Conservation (phyloP, 2,113 vertebrate genomes). For the Thunnus maccoyii region DNA sequence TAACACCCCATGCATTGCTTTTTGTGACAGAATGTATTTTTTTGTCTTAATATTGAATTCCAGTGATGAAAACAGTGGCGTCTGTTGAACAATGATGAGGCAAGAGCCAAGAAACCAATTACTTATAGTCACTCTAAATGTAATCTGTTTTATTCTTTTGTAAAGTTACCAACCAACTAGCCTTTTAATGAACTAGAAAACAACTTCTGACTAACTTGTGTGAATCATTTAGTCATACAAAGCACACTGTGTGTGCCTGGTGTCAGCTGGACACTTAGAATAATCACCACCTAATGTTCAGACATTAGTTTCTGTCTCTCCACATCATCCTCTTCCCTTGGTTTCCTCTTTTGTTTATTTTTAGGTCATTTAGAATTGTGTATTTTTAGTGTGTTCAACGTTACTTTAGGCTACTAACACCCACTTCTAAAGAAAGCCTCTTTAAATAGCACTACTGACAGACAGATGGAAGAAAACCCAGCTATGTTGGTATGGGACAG, state of each 20-base stretch:
- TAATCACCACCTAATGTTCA: constrained; percentile 44
- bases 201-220: not conserved
- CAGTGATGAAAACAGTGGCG: no score
- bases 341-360: constrained; percentile 67
- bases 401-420: constrained; percentile 40
- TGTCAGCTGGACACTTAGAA: constrained; percentile 19
- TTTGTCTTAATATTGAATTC: no score
- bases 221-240: not conserved
- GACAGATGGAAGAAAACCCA: constrained; percentile 63
- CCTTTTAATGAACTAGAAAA: not conserved
- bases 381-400: constrained; percentile 63
- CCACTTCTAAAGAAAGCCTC: constrained; percentile 54
- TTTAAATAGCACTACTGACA: constrained; percentile 63
- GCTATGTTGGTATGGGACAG: constrained; percentile 36
- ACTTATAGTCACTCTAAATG: no score
- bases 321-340: constrained; percentile 53
- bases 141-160: no score
- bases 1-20: no score
- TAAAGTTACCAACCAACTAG: no score
- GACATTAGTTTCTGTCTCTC: constrained; percentile 42
- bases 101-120: no score
- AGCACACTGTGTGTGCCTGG: not conserved
- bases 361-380: constrained; percentile 46
- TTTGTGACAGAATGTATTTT: no score
- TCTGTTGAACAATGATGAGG: no score